A percentile compares a stretch with the other conserved stretches of the same genome.
Conservation (phyloP, 2,797 vertebrate species). For the Delichon dasypus region DNA sequence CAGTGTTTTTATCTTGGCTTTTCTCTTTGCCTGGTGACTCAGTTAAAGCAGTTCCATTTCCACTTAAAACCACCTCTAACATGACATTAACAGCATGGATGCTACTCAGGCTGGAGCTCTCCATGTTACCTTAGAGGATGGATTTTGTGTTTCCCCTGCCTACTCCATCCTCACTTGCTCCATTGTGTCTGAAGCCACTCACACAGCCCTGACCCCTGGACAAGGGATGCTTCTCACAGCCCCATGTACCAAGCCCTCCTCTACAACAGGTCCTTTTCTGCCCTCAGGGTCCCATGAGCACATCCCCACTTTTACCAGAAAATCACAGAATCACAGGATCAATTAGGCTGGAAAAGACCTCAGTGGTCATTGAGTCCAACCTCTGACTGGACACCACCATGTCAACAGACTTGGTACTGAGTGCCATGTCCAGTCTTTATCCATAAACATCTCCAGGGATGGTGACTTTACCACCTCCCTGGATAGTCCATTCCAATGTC, state of each 20-base stretch:
- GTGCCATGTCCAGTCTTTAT: neutral
- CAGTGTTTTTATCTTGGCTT: neutral
- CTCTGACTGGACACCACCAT: neutral
- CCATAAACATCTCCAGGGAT: neutral
- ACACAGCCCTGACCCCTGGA: fast-evolving
- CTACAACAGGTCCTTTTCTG: neutral
- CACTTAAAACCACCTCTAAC: neutral
- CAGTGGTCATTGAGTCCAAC: fast-evolving
- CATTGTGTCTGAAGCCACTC: neutral
- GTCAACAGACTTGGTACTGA: neutral
- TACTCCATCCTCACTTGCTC: neutral
- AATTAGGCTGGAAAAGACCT: neutral
- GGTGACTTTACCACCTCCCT: neutral
- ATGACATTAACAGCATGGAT: neutral
- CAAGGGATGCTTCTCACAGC: neutral
- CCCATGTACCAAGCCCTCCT: neutral
- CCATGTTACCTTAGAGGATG: neutral
- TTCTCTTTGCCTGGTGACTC: neutral
- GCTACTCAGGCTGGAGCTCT: neutral
- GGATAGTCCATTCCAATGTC: neutral
- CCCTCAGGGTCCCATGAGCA: neutral
- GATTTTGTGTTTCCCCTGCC: neutral
- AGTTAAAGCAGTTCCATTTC: neutral
- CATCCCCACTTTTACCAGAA: neutral
- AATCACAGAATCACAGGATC: neutral